Conservation (phyloP, 2,797 vertebrate species). For the Knipowitschia caucasica region DNA sequence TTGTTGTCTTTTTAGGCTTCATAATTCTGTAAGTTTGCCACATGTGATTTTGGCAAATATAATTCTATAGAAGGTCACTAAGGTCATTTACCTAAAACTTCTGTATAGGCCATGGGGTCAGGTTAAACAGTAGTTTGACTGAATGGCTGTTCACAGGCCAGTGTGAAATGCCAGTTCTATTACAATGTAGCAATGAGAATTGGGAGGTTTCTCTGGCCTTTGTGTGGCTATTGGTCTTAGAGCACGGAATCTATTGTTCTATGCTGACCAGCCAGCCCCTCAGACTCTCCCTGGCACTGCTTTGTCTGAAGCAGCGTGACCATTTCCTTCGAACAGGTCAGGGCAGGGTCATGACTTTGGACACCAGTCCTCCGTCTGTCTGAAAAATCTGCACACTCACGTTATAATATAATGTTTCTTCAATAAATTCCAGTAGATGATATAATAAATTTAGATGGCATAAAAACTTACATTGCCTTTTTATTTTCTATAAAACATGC, state of each 20-base stretch:
- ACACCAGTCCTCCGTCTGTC: constrained; percentile 71
- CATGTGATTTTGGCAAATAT: neutral
- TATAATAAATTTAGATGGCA: neutral
- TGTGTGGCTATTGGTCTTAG: constrained; percentile 74
- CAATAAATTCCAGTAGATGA: neutral
- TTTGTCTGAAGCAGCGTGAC: constrained; percentile 78
- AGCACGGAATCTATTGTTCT: constrained; percentile 77
- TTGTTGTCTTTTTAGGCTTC: neutral
- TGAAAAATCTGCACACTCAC: constrained; percentile 44
- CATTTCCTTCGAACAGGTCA: constrained; percentile 83
- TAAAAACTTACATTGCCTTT: neutral
- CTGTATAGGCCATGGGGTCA: constrained; percentile 70
- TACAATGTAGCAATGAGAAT: constrained; percentile 73
- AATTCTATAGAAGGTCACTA: constrained; percentile 21
- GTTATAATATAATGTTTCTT: constrained; percentile 18
- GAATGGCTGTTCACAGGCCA: constrained; percentile 79
- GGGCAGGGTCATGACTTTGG: constrained; percentile 82
- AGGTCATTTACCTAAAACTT: constrained; percentile 57
- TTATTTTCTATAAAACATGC: neutral
- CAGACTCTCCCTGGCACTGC: constrained; percentile 76
- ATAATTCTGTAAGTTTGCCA: neutral
- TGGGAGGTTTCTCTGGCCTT: constrained; percentile 70
- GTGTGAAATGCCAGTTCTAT: constrained; percentile 83
- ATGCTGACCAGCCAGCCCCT: constrained; percentile 70
- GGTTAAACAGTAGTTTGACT: constrained; percentile 83